phyloP scores from a whole-genome alignment of 2,888 invertebrate species.

The Athalia rosae region DNA sequence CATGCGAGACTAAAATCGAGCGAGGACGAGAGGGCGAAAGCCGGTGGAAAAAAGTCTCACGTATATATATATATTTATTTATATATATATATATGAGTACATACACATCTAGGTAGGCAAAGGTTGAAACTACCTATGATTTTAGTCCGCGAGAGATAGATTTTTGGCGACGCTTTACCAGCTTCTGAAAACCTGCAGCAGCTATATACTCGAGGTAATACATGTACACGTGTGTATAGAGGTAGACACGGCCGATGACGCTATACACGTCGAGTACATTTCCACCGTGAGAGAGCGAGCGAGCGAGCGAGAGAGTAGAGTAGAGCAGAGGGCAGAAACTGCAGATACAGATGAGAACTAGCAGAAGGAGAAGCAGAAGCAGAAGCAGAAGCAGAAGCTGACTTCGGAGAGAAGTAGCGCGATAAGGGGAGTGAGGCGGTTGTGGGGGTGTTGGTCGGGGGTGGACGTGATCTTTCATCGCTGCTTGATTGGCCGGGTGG shows the following conservation, averaged over 20 bases:
- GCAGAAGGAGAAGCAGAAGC: background rate
- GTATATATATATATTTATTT: background rate
- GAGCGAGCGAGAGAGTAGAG: too few species aligned
- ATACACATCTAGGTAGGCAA: background rate
- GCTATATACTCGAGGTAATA: background rate
- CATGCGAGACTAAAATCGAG: constrained; percentile 2
- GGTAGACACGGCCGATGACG: background rate
- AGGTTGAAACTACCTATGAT: constrained; percentile 17
- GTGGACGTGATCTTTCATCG: constrained; percentile 73
- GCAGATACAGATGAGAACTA: constrained; percentile 36
- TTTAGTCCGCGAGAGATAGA: constrained; percentile 41
- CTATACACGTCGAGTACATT: too few species aligned
- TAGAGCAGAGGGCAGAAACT: constrained; percentile 17
- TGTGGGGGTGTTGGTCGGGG: constrained; percentile 51
- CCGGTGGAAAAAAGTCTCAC: background rate
- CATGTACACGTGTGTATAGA: constrained; percentile 13
- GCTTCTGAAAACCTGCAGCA: background rate
- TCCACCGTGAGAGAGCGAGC: too few species aligned
- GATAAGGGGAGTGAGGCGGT: constrained; percentile 48
- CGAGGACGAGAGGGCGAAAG: background rate
- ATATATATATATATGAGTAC: background rate
- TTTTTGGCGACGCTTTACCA: constrained; percentile 27
- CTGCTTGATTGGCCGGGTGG: constrained; percentile 68
- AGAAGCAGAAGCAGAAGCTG: constrained; percentile 3
- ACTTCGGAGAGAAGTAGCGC: constrained; percentile 7